A percentile compares a stretch with the other conserved stretches of the same genome.
Conservation (phyloP, 92 coral and sea anemone species). For the Epizoanthus fatuus region DNA sequence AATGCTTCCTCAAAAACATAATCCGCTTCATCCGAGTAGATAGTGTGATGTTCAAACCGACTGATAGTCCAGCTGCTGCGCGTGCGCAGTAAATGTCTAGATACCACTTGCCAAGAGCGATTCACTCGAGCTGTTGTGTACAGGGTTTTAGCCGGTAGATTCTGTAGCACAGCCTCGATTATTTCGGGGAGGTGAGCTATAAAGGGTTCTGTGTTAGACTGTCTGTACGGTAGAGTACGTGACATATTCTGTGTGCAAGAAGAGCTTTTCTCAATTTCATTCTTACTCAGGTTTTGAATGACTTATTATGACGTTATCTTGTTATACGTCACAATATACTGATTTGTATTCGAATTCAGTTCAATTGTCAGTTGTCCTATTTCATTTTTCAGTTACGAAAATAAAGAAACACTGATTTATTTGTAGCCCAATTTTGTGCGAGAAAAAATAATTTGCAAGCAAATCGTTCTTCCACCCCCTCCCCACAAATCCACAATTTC, state of each 20-base stretch:
- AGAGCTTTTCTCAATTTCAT: too few species aligned
- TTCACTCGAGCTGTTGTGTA: constrained; percentile 90
- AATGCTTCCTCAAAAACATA: constrained; percentile 62
- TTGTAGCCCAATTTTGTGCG: too few species aligned
- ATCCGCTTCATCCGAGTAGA: constrained; percentile 76
- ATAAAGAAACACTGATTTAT: too few species aligned
- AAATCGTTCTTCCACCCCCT: too few species aligned
- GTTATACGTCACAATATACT: too few species aligned
- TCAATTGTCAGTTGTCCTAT: too few species aligned
- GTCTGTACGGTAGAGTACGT: constrained; percentile 10
- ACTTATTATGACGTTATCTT: too few species aligned
- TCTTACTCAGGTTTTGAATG: too few species aligned
- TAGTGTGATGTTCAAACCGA: constrained; percentile 76
- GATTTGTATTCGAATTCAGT: too few species aligned
- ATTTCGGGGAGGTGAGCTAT: constrained; percentile 90
- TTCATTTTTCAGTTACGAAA: too few species aligned
- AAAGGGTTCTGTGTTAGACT: constrained; percentile 37
- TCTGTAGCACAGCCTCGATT: constrained; percentile 78
- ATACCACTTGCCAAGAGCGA: constrained; percentile 86
- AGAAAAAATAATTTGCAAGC: too few species aligned
- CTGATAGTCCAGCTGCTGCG: constrained; percentile 78
- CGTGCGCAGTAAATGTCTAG: constrained; percentile 77
- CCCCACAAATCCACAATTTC: too few species aligned
- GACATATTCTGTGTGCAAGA: constrained; percentile 5
- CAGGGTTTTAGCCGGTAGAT: constrained; percentile 89